A percentile compares a stretch with the other conserved stretches of the same genome.
Conservation (phyloP, 64 coral and sea anemone species). For the Porites australiensis region DNA sequence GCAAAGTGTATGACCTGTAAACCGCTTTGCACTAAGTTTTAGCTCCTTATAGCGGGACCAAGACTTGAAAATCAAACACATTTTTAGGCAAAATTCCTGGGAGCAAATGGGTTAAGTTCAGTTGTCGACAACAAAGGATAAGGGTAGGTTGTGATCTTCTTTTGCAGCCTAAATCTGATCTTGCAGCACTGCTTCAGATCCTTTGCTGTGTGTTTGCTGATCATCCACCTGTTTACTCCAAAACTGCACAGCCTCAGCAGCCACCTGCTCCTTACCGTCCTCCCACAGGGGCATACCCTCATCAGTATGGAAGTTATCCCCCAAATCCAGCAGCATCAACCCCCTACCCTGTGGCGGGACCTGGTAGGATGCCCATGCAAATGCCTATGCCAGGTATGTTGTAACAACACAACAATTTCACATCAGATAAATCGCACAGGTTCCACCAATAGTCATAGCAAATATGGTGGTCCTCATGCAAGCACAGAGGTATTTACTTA, state of each 20-base stretch:
- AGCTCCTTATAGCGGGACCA: too few species aligned
- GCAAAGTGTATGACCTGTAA: too few species aligned
- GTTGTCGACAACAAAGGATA: too few species aligned
- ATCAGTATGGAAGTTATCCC: constrained; percentile 51
- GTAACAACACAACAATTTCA: too few species aligned
- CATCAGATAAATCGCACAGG: too few species aligned
- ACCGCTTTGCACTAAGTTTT: too few species aligned
- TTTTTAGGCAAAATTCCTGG: too few species aligned
- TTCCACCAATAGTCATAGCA: too few species aligned
- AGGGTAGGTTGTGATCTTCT: background rate
- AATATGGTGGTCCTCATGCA: too few species aligned
- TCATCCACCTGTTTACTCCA: constrained; percentile 86
- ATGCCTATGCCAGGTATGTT: constrained; percentile 76
- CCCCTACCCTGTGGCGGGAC: constrained; percentile 63
- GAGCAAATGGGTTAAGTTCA: too few species aligned
- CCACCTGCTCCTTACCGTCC: background rate
- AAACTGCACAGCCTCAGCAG: constrained; percentile 37
- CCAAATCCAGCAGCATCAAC: constrained; percentile 39
- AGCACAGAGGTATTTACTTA: too few species aligned
- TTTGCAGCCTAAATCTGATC: constrained; percentile 89
- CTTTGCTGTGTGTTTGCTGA: constrained; percentile 88
- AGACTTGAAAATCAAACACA: too few species aligned
- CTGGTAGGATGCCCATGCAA: constrained; percentile 74
- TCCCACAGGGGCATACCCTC: constrained; percentile 32
- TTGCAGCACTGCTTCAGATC: constrained; percentile 85